Evolutionary conservation across 2,113 vertebrate species (phyloP), one percentile per base, ranked within the genome.

Genomic region (Tragulus kanchil): DNA sequence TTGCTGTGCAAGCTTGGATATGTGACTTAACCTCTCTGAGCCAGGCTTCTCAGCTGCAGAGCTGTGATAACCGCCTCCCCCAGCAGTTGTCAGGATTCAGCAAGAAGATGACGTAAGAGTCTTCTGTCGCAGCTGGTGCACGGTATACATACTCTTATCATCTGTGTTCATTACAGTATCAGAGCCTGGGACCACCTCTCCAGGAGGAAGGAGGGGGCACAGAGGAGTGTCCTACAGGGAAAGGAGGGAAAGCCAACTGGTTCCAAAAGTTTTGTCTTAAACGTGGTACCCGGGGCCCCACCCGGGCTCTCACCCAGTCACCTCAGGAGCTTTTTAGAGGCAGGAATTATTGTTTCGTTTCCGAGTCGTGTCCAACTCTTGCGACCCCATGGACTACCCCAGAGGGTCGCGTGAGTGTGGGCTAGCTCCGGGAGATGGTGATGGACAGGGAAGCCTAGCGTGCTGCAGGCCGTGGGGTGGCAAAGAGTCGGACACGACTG

Each of bases 1-100:
- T 12, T 52, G 82, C 96, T 89, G 17, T 86, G 83, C 64, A 42
- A 2, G 9, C 90, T 54, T 81, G 59, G 77, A 79, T 78, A 0
- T 26, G 64, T 65, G 88, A 85, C 90, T 88, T 82, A 85, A 95
- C 94, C 95, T 96, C 90, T 96, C 85, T 85, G 95, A 96, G 93
- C 89, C 85, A 52, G 73, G 85, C 78, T 91, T 85, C 78, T 88
- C 91, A 67, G 85, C 77, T 17, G 31, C 90, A 64, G 62, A 45
- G 42, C 1, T 8, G 77, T 50, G 26, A 11, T 56, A 77, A 56
- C 50, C 1, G 11, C 92, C 88, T 62, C 26, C 50, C 36, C 83
- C 1, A 0, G 50, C 79, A 56, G 17, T 75, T 54, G 79, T 54
- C 61, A 56, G 94, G 84, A 64, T 42, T 88, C 81, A 21, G 82